Evolutionary conservation across 2,888 invertebrate species (phyloP), one percentile per base, ranked within the genome.

Genomic region (Tanypteryx hageni): DNA sequence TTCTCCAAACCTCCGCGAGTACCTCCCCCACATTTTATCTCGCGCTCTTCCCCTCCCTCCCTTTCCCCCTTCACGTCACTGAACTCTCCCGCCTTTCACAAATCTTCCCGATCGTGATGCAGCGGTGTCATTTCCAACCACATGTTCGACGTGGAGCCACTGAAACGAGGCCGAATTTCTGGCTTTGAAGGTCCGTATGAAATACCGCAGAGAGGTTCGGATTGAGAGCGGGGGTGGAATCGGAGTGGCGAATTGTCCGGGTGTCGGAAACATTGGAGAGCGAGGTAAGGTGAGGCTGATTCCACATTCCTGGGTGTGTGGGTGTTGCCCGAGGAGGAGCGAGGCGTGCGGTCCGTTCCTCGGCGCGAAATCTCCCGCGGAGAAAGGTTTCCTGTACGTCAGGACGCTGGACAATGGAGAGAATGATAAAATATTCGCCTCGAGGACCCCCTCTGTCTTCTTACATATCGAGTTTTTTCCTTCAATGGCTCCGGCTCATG

Each of bases 241-340:
- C 44, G 44, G 44, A 44, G 44, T 44, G 44, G 44, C 44, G 44
- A 3, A 5, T 44, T 5, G 44, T 44, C 44, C 3, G 44, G 44
- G 44, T 44, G 44, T 5, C 44, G 44, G 44, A 44, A 3, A 44
- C 5, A 44, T 44, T 44, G 44, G 44, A 83, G 56, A 14, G 27
- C n/a, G 82, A 27, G 31, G 82, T 44, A 82, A 14, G 57, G n/a
- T 57, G 57, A 83, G 83, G 44, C 83, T 44, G 56, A 56, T 83
- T 64, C 89, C 89, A 44, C 89, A 89, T 89, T 89, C 89, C 89
- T 44, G 10, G 22, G 76, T 27, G 27, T 13, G 76, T n/a, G 76
- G 76, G 76, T 27, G 76, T 27, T 76, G 76, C 76, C 76, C 76
- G 76, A 11, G 13, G 76, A 76, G 27, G 76, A 18, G 27, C 76